phyloP scores from a whole-genome alignment of 2,888 invertebrate species.

The Ennomos erosarius region DNA sequence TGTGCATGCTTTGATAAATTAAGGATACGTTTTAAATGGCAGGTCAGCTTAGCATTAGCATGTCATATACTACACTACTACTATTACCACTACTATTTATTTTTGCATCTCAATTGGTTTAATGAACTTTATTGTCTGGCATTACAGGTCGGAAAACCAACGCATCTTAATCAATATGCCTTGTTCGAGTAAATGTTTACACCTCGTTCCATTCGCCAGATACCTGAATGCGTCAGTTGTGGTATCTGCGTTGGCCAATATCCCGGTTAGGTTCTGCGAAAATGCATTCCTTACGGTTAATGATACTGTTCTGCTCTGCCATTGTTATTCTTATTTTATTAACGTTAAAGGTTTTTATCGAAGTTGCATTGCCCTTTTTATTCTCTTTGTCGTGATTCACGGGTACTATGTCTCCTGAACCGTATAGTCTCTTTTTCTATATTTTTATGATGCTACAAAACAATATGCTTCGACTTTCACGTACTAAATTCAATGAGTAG shows the following conservation, averaged over 20 bases:
- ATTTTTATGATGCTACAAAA: conserved; percentile 13
- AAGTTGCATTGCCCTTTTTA: conserved; percentile 13
- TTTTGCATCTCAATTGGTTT: conserved; percentile 13
- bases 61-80: no score
- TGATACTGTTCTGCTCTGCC: conserved; percentile 3
- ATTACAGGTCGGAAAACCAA: conserved; percentile 7
- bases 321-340: conserved; percentile 21
- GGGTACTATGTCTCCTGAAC: background rate
- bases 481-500: conserved; percentile 3
- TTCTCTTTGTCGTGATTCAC: conserved; percentile 26
- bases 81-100: no score
- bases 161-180: conserved; percentile 18
- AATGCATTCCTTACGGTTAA: conserved; percentile 19
- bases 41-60: no score
- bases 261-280: conserved; percentile 34
- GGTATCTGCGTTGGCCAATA: conserved; percentile 19
- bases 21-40: no score
- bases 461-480: conserved; percentile 13
- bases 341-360: conserved; percentile 10
- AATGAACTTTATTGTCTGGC: conserved; percentile 22
- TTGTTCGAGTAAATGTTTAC: conserved; percentile 31
- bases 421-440: conserved; percentile 9
- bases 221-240: conserved; percentile 10
- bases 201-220: conserved; percentile 21
- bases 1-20: no score